Evolutionary conservation across 1,140 invertebrate genomes (phyloP).

Genomic region (Trissolcus basalis): DNA sequence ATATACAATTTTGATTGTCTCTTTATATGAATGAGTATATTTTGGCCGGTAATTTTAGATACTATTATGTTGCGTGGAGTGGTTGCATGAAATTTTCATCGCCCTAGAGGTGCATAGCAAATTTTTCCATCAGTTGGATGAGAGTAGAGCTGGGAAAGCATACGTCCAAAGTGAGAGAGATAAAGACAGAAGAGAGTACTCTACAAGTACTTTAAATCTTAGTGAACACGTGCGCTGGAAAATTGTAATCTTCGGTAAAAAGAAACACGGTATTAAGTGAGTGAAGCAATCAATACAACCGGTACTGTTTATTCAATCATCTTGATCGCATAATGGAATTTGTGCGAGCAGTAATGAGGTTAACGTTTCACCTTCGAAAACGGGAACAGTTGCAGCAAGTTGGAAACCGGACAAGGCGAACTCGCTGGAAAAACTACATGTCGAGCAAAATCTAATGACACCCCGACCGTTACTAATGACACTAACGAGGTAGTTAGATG

Average conservation of each 20-base stretch:
- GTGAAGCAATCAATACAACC: background rate
- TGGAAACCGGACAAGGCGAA: constrained; percentile 56
- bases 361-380: constrained; percentile 55
- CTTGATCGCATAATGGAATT: constrained; percentile 52
- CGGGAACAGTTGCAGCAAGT: constrained; percentile 55
- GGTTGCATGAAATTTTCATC: constrained; percentile 19
- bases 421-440: constrained; percentile 71
- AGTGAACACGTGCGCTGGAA: no score
- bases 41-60: constrained; percentile 22
- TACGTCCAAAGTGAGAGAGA: no score
- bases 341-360: constrained; percentile 37
- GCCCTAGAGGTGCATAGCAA: constrained; percentile 10
- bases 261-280: no score
- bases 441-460: constrained; percentile 76
- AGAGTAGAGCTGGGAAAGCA: background rate
- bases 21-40: constrained; percentile 12
- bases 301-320: constrained; percentile 42
- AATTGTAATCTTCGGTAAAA: no score
- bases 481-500: constrained; percentile 76
- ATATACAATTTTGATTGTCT: constrained; percentile 48
- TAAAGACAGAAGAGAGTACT: no score
- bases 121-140: constrained; percentile 9
- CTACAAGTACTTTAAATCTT: no score
- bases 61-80: constrained; percentile 17
- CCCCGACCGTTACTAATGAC: constrained; percentile 76